Base-by-base conservation (phyloP, 2,797 vertebrate genomes). In the Rhabdophis nuchalis region DNA sequence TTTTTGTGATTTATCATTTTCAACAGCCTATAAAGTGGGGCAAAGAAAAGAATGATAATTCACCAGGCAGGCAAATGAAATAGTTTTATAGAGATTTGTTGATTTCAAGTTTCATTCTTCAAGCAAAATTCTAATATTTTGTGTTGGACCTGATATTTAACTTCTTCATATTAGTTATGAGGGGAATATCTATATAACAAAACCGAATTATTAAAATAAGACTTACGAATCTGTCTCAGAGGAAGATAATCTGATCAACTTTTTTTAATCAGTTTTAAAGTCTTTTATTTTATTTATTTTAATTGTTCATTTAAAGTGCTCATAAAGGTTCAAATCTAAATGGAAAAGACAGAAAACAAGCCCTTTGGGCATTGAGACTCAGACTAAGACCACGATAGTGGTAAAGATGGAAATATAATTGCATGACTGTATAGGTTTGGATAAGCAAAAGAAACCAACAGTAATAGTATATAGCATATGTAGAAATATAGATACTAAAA, bases 181-280 rank as follows among this genome's bases (percentile, higher is more conserved):
- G 56, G 94, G 92, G 29, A 25, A 87, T 87, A 91, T 68, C 2
- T 61, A 93, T 94, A 94, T 93, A 91, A 95, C 86, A 93, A 95
- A 95, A 87, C 57, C 27, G 87, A 92, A 94, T 86, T 82, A 91
- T 93, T 87, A 68, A 93, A 92, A 89, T 92, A 54, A 52, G 93
- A 91, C 56, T 93, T 46, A 87, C 58, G 91, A 95, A 94, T 82
- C 12, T 90, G 10, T 90, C n/a, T 64, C 56, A 92, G 85, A 94
- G 92, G 94, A 29, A 41, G 20, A 60, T 10, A 92, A 90, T 94
- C 91, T 95, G 5, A 56, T 95, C 93, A 82, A 77, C 36, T 94
- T 68, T 32, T 18, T 72, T 14, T 32, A 6, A 32, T 72, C 18
- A 72, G 64, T 72, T 32, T 36, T 72, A 72, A 72, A 72, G 6